Conservation (phyloP, 2,888 invertebrate species). For the Temnothorax unifasciatus region DNA sequence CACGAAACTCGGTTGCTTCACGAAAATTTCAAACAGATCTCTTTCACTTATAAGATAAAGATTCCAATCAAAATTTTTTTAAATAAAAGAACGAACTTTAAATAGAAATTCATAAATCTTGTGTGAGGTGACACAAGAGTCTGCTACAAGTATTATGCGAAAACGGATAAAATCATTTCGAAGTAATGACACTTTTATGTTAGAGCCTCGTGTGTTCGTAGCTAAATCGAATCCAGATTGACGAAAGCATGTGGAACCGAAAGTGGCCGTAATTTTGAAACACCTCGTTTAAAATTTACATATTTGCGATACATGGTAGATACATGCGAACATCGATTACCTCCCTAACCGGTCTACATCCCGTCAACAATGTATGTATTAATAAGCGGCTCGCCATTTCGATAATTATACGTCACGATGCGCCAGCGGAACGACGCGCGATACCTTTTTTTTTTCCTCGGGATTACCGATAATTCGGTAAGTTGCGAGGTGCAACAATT, state of each 20-base stretch:
- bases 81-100: background rate
- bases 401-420: slow-evolving; percentile 50
- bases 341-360: slow-evolving; percentile 37
- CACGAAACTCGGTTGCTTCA: background rate
- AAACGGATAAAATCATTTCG: background rate
- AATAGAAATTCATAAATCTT: background rate
- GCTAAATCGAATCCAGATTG: slow-evolving; percentile 9
- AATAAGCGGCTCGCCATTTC: slow-evolving; percentile 47
- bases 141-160: background rate
- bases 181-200: background rate
- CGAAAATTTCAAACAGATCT: background rate
- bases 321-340: slow-evolving; percentile 45
- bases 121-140: background rate
- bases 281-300: slow-evolving; percentile 42
- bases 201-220: background rate
- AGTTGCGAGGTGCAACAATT: slow-evolving; percentile 52
- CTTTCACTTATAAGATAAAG: background rate
- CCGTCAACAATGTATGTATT: slow-evolving; percentile 52
- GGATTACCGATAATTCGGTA: slow-evolving; percentile 46
- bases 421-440: slow-evolving; percentile 28
- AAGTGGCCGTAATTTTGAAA: slow-evolving; percentile 37
- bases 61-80: background rate
- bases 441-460: background rate
- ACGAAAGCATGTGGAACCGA: background rate
- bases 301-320: slow-evolving; percentile 44